Evolutionary conservation across 35 echinoderm and acorn worm species (phyloP).

Genomic region (Heliocidaris erythrogramma): DNA sequence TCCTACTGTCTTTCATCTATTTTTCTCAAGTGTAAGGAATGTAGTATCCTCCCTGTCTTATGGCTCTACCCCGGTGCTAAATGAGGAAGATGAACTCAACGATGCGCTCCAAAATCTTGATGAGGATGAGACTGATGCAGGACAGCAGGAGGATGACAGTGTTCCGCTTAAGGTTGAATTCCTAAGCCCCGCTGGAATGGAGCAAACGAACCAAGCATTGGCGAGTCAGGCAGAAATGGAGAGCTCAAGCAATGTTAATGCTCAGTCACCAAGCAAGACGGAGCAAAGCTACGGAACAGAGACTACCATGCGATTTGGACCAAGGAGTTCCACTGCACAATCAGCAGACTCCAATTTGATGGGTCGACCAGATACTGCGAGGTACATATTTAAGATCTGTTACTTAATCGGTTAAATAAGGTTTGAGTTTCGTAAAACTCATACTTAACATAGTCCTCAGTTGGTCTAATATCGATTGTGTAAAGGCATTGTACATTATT

Average conservation of each 20-base stretch:
- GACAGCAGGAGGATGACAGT: background rate
- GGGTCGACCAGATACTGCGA: constrained; percentile 20
- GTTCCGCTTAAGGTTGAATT: background rate
- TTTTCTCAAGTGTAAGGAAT: background rate
- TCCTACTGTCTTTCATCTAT: no score
- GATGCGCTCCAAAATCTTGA: background rate
- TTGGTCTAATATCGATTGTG: background rate
- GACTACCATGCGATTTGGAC: background rate
- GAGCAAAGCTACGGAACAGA: background rate
- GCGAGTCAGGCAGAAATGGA: background rate
- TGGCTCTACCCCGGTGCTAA: background rate
- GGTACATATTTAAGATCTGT: background rate
- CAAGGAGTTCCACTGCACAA: background rate
- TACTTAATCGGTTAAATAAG: background rate
- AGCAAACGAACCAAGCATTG: background rate
- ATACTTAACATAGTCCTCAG: background rate
- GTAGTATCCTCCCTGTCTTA: constrained; percentile 25
- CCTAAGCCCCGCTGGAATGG: background rate
- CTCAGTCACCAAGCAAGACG: background rate
- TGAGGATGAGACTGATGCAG: background rate
- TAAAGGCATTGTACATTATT: background rate
- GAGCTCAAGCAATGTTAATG: background rate
- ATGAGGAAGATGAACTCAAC: background rate
- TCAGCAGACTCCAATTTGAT: background rate
- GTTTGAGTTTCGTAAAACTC: background rate